Conservation (phyloP, 2,888 invertebrate species). For the Erebia ligea region DNA sequence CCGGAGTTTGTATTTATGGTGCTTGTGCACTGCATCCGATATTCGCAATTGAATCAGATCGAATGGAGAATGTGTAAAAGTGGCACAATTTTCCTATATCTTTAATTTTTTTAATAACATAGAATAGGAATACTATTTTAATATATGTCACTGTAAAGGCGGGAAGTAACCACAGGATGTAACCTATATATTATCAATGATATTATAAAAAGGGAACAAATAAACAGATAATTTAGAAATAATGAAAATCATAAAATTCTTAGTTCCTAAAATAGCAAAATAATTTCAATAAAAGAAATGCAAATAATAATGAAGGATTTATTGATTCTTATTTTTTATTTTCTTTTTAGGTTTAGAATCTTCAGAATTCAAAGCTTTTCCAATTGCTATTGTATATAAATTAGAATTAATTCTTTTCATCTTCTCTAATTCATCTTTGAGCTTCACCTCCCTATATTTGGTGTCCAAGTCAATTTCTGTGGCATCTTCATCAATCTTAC, state of each 20-base stretch:
- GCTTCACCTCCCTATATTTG: constrained; percentile 56
- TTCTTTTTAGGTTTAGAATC: constrained; percentile 46
- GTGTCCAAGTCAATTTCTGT: constrained; percentile 56
- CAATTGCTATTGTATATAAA: constrained; percentile 81
- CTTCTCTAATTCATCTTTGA: constrained; percentile 78
- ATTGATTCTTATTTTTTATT: constrained; percentile 54
- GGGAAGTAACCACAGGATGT: no score
- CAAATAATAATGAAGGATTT: constrained; percentile 14
- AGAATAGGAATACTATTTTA: no score
- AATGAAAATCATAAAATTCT: constrained; percentile 1
- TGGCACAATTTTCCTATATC: background rate
- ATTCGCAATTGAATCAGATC: background rate
- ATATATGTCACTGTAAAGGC: no score
- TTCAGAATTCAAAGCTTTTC: constrained; percentile 66
- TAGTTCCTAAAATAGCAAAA: no score
- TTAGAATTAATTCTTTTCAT: constrained; percentile 83
- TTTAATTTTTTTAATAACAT: no score
- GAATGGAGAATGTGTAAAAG: background rate
- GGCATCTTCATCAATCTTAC: constrained; percentile 45
- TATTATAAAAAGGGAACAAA: no score
- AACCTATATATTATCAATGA: no score
- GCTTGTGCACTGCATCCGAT: background rate
- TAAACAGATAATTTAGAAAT: no score
- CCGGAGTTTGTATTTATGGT: background rate
- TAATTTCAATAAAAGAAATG: constrained; percentile 14